A percentile compares a stretch with the other conserved stretches of the same genome.
Conservation (phyloP, 2,113 vertebrate genomes). For the Callospermophilus lateralis region DNA sequence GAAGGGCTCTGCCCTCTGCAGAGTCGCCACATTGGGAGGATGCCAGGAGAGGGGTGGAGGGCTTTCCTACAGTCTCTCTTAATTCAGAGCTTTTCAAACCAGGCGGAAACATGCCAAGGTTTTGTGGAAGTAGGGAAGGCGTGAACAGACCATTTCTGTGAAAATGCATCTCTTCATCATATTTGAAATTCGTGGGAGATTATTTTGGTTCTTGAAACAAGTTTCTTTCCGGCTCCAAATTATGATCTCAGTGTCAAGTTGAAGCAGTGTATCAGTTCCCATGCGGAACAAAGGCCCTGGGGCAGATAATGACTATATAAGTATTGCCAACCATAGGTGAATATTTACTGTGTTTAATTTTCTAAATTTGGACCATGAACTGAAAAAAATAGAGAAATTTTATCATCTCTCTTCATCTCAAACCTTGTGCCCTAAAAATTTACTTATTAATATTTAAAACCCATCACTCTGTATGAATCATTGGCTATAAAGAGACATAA, state of each 20-base stretch:
- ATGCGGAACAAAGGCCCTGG: not conserved
- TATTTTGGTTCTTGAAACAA: slow-evolving; percentile 38
- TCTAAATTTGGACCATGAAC: slow-evolving; percentile 45
- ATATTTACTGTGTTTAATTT: slow-evolving; percentile 53
- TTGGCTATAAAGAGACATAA: slow-evolving; percentile 65
- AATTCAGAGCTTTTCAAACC: not conserved
- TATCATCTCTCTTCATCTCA: slow-evolving; percentile 57
- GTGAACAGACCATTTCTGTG: not conserved
- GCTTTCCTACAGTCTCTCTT: not conserved
- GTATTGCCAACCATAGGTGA: not conserved
- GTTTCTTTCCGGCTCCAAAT: slow-evolving; percentile 49
- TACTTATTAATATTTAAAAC: slow-evolving; percentile 74
- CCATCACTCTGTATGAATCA: slow-evolving; percentile 60
- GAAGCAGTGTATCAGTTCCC: slow-evolving; percentile 6
- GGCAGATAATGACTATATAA: slow-evolving; percentile 34
- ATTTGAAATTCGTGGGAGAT: slow-evolving; percentile 8
- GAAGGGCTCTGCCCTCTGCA: not conserved
- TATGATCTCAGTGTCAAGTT: not conserved
- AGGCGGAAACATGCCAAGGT: not conserved
- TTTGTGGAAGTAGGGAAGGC: not conserved
- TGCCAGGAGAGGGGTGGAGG: not conserved
- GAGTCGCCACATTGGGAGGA: not conserved
- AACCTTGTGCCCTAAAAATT: slow-evolving; percentile 53
- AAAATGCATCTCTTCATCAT: not conserved
- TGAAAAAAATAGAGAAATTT: not conserved